Percentiles rank a stretch among this genome's conserved stretches.
Evolutionary conservation across 2,113 vertebrate species (phyloP).

Genomic region (Trogon melanurus): DNA sequence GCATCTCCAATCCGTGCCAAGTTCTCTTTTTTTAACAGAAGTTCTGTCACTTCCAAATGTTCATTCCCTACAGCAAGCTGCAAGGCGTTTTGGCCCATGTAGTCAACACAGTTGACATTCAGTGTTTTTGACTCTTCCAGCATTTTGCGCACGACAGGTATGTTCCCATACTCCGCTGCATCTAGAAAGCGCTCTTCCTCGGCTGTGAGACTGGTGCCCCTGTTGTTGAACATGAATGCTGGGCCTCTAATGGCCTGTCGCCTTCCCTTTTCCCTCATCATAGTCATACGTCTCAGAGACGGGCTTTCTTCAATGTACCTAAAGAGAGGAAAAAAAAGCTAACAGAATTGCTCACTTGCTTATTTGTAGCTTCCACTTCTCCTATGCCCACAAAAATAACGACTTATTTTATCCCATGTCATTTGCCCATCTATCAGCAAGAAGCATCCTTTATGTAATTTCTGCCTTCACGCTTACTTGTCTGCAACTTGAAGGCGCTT

Average conservation of each 20-base stretch:
- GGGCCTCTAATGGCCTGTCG: conserved; percentile 85
- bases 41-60: conserved; percentile 86
- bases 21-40: conserved; percentile 86
- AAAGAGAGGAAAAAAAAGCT: background rate
- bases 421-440: background rate
- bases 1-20: conserved; percentile 89
- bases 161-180: conserved; percentile 88
- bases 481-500: background rate
- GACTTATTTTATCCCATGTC: background rate
- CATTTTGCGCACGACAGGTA: conserved; percentile 90
- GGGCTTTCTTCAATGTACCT: conserved; percentile 80
- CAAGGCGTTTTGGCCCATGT: conserved; percentile 86
- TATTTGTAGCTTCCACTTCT: background rate
- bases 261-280: conserved; percentile 85
- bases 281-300: conserved; percentile 75
- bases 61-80: conserved; percentile 88
- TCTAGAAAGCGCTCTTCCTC: conserved; percentile 88
- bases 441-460: background rate
- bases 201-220: conserved; percentile 80
- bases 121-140: conserved; percentile 84
- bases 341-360: background rate
- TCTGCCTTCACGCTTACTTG: background rate
- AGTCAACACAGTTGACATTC: conserved; percentile 87
- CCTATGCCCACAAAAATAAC: background rate
- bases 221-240: conserved; percentile 87